phyloP scores from a whole-genome alignment of 2,113 vertebrate genomes.

The Sorex fumeus region DNA sequence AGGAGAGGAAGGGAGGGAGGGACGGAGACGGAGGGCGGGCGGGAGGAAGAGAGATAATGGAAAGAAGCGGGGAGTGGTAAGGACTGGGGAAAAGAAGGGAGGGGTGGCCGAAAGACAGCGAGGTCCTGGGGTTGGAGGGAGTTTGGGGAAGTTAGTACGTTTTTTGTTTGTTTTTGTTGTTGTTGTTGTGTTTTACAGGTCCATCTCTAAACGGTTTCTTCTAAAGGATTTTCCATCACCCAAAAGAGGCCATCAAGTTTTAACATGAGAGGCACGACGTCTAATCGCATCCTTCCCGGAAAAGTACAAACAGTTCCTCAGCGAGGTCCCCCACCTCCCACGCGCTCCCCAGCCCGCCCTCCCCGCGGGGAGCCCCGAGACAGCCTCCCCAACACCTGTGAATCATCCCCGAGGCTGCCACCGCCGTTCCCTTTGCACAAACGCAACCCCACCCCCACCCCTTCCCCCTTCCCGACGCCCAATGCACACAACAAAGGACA shows the following conservation, averaged over 20 bases:
- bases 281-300: conserved; percentile 76
- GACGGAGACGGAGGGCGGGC: too few species aligned
- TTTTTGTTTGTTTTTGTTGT: too few species aligned
- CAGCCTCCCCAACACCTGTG: conserved; percentile 81
- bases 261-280: conserved; percentile 77
- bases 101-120: too few species aligned
- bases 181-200: neutral
- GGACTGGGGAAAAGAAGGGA: too few species aligned
- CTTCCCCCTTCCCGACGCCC: neutral
- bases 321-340: conserved; percentile 78
- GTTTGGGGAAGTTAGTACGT: too few species aligned
- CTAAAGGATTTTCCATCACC: conserved; percentile 62
- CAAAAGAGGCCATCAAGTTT: conserved; percentile 80
- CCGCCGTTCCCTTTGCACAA: conserved; percentile 56
- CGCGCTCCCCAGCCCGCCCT: conserved; percentile 69
- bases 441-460: too few species aligned
- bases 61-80: neutral
- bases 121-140: too few species aligned
- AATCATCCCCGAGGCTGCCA: conserved; percentile 75
- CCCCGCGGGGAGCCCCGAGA: conserved; percentile 67
- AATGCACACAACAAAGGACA: neutral
- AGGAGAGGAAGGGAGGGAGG: neutral
- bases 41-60: neutral
- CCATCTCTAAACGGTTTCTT: conserved; percentile 23
- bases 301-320: conserved; percentile 85